These are phyloP conservation scores for Zosterops japonicus DNA, from an alignment of 2,113 vertebrate genomes.

Conservation along the genomic window DNA sequence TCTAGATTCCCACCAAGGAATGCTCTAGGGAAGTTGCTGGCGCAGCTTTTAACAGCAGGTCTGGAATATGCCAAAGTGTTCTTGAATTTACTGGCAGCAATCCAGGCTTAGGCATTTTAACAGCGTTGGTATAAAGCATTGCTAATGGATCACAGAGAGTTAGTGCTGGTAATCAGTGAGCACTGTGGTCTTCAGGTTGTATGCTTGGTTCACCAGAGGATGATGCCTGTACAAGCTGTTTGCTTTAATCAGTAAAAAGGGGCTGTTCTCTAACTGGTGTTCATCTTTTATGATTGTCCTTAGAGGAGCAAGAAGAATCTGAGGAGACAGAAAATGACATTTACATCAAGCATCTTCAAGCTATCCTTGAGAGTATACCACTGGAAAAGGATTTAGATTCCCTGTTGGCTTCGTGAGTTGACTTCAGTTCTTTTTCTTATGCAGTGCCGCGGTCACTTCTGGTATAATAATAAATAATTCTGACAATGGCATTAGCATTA, in stretches of 20 bases:
- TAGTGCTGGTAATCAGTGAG: background rate
- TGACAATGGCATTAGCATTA: background rate
- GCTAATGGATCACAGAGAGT: background rate
- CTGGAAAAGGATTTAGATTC: constrained; percentile 80
- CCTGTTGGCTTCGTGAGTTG: constrained; percentile 80
- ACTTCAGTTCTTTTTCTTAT: background rate
- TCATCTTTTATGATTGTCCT: background rate
- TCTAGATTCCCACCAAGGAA: background rate
- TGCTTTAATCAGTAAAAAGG: background rate
- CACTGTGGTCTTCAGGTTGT: background rate
- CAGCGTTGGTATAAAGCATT: background rate
- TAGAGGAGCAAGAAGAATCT: constrained; percentile 66
- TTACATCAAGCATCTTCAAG: constrained; percentile 73
- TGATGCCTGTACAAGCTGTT: background rate
- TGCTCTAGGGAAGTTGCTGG: background rate
- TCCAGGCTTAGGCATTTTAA: background rate
- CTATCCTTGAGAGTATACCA: constrained; percentile 77
- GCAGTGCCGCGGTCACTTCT: background rate
- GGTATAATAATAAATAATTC: background rate
- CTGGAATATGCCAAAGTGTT: background rate
- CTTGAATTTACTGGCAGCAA: background rate
- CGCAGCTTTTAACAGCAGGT: background rate
- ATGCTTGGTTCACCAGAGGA: background rate
- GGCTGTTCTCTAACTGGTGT: background rate
- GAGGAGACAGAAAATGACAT: constrained; percentile 48